Evolutionary conservation across 2,113 vertebrate genomes (phyloP).

Genomic region (Sinocyclocheilus anophthalmus): DNA sequence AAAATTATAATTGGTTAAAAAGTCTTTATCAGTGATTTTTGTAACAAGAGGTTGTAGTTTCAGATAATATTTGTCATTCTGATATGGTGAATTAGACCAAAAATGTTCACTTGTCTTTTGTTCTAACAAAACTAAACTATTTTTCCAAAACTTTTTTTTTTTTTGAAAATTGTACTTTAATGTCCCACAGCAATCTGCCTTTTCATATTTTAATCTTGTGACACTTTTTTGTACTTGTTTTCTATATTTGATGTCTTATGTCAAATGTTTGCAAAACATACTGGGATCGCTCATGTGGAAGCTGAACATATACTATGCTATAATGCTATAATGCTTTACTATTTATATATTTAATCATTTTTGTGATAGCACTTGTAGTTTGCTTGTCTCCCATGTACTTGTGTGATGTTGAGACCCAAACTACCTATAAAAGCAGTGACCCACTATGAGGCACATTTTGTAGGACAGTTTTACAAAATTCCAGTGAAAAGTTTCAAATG

Average conservation of each 20-base stretch:
- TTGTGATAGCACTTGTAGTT: slow-evolving; percentile 3
- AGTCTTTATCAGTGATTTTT: background rate
- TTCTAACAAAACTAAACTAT: background rate
- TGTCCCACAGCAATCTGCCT: background rate
- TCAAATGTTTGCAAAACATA: background rate
- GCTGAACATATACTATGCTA: background rate
- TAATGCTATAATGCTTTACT: slow-evolving; percentile 3
- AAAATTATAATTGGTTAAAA: too few species aligned
- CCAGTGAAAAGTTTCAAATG: background rate
- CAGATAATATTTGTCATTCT: background rate
- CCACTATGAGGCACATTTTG: background rate
- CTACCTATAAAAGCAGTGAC: background rate
- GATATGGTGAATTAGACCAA: background rate
- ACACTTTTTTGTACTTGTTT: background rate
- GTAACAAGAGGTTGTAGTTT: background rate
- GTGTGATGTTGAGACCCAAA: slow-evolving; percentile 11
- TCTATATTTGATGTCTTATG: background rate
- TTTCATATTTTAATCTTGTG: background rate
- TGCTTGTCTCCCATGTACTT: background rate
- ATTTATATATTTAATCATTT: background rate
- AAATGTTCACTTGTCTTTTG: background rate
- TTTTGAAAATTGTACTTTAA: slow-evolving; percentile 12
- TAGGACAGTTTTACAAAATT: background rate
- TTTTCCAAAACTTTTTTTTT: background rate
- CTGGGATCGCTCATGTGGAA: background rate